These are phyloP conservation scores for Campoplex capitator DNA, from an alignment of 2,888 invertebrate species.

Conservation along the genomic window DNA sequence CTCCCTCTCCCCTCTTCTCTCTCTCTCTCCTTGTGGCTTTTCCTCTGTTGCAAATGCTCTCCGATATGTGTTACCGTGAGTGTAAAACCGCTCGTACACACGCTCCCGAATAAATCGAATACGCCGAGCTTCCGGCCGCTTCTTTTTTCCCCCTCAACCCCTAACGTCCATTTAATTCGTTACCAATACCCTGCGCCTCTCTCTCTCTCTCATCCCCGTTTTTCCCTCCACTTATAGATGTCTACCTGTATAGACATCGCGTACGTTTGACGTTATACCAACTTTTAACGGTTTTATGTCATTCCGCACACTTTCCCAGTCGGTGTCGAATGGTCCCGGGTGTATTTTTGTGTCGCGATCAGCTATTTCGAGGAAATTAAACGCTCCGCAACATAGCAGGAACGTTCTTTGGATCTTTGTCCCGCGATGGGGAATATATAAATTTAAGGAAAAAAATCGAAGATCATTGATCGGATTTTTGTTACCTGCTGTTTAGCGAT, in stretches of 20 bases:
- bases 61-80: background rate
- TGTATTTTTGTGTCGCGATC: background rate
- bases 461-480: background rate
- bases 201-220: slow-evolving; percentile 16
- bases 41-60: slow-evolving; percentile 42
- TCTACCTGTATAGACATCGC: slow-evolving; percentile 20
- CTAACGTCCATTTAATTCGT: slow-evolving; percentile 66
- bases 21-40: slow-evolving; percentile 42
- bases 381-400: slow-evolving; percentile 58
- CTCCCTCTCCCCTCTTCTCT: slow-evolving; percentile 1
- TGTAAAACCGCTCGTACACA: slow-evolving; percentile 8
- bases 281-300: slow-evolving; percentile 20
- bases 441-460: background rate
- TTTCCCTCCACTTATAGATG: background rate
- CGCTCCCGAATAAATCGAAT: slow-evolving; percentile 64
- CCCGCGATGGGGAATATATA: background rate
- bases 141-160: slow-evolving; percentile 6
- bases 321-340: background rate
- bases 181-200: slow-evolving; percentile 43
- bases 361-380: slow-evolving; percentile 79
- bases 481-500: background rate
- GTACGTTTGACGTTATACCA: slow-evolving; percentile 6
- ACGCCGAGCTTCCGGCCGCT: slow-evolving; percentile 58
- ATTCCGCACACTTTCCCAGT: background rate
- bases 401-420: background rate